phyloP scores from a whole-genome alignment of 2,888 invertebrate species.

The Hecatera dysodea region DNA sequence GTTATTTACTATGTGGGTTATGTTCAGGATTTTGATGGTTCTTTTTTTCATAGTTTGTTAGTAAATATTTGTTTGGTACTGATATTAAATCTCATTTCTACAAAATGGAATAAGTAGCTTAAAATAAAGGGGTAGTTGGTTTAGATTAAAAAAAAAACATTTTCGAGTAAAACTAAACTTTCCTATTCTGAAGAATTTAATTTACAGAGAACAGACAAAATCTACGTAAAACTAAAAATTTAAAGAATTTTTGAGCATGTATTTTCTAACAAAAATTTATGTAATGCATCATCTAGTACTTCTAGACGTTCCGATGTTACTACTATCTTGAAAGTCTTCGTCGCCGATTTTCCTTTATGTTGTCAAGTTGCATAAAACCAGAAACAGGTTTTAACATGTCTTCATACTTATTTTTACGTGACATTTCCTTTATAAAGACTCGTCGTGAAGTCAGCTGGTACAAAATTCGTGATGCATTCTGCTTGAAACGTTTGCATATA shows the following conservation, averaged over 20 bases:
- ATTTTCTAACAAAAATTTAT: too few relatives aligned
- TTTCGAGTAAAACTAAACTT: too few relatives aligned
- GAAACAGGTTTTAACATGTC: conserved; percentile 37
- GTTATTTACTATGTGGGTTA: conserved; percentile 49
- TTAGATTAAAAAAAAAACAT: too few relatives aligned
- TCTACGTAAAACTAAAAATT: too few relatives aligned
- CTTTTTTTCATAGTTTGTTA: not conserved
- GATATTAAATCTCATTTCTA: not conserved
- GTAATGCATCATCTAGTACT: not conserved
- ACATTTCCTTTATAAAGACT: conserved; percentile 49
- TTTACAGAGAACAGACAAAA: too few relatives aligned
- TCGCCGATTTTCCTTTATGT: conserved; percentile 13
- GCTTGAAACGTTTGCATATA: conserved; percentile 7
- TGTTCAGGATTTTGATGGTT: conserved; percentile 18
- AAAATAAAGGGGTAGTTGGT: too few relatives aligned
- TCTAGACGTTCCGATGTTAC: not conserved
- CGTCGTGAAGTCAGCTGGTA: conserved; percentile 42
- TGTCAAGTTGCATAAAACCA: conserved; percentile 37
- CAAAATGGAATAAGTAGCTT: not conserved
- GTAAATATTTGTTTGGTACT: not conserved
- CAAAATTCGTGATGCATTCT: conserved; percentile 56
- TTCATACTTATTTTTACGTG: conserved; percentile 45
- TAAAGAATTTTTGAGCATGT: too few relatives aligned
- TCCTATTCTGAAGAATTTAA: too few relatives aligned
- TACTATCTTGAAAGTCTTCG: conserved; percentile 10